Evolutionary conservation across 2,113 vertebrate species (phyloP).

Genomic region (Bufo bufo): DNA sequence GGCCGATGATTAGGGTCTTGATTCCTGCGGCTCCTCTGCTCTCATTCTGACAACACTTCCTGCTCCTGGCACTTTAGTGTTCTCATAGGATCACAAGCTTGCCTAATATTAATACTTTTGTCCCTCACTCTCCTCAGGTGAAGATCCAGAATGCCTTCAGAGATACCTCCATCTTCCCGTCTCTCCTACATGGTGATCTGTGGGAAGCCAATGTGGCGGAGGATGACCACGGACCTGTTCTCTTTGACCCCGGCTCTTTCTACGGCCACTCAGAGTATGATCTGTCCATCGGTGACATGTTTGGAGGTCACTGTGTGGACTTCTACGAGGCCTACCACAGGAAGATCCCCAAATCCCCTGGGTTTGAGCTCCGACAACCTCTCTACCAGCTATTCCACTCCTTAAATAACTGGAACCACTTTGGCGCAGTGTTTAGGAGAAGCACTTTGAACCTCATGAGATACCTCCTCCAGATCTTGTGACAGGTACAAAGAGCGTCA

Average conservation of each 20-base stretch:
- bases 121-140: slow-evolving; percentile 64
- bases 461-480: not conserved
- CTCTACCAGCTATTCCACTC: not conserved
- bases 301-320: not conserved
- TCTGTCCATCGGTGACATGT: not conserved
- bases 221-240: slow-evolving; percentile 69
- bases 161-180: slow-evolving; percentile 69
- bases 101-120: too few relatives aligned
- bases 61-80: too few relatives aligned
- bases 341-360: not conserved
- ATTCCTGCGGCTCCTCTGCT: too few relatives aligned
- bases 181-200: slow-evolving; percentile 80
- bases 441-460: not conserved
- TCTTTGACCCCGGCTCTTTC: slow-evolving; percentile 79
- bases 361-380: not conserved
- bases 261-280: slow-evolving; percentile 81
- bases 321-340: not conserved
- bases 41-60: too few relatives aligned
- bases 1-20: too few relatives aligned
- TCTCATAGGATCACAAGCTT: too few relatives aligned
- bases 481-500: not conserved
- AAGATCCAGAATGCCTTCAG: slow-evolving; percentile 76
- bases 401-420: not conserved
- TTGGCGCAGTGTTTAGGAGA: not conserved
- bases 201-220: slow-evolving; percentile 79